Evolutionary conservation across 2,888 invertebrate species (phyloP).

Genomic region (Oxycera nigricornis): DNA sequence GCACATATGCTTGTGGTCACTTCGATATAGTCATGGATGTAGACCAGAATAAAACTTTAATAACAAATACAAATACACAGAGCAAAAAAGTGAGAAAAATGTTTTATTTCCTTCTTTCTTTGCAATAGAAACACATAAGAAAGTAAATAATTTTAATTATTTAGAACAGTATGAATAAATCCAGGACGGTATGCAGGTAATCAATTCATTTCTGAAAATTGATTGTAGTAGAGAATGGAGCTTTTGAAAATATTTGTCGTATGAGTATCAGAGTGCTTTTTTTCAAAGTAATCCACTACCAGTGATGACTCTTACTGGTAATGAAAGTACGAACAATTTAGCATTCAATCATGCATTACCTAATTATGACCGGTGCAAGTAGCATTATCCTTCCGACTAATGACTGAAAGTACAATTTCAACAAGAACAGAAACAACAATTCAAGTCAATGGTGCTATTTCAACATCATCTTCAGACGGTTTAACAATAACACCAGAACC

Average conservation of each 20-base stretch:
- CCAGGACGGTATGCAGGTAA: background rate
- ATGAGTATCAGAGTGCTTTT: too few relatives aligned
- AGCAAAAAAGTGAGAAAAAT: too few relatives aligned
- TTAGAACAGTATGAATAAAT: background rate
- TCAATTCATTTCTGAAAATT: background rate
- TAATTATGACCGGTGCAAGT: background rate
- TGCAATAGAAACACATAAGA: background rate
- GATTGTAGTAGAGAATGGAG: too few relatives aligned
- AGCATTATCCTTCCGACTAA: background rate
- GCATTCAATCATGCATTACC: background rate
- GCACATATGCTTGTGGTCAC: too few relatives aligned
- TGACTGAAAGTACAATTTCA: background rate
- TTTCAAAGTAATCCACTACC: background rate
- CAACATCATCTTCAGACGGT: background rate
- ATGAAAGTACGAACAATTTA: background rate
- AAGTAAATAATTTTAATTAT: background rate
- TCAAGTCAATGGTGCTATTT: background rate
- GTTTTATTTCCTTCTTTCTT: background rate
- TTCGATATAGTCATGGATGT: background rate
- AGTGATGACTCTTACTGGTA: background rate
- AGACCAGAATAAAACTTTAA: background rate
- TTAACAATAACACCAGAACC: background rate
- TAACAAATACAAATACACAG: background rate
- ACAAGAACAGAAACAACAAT: background rate
- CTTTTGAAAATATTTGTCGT: too few relatives aligned